phyloP scores from a whole-genome alignment of 2,113 vertebrate genomes.

The Anas platyrhynchos region DNA sequence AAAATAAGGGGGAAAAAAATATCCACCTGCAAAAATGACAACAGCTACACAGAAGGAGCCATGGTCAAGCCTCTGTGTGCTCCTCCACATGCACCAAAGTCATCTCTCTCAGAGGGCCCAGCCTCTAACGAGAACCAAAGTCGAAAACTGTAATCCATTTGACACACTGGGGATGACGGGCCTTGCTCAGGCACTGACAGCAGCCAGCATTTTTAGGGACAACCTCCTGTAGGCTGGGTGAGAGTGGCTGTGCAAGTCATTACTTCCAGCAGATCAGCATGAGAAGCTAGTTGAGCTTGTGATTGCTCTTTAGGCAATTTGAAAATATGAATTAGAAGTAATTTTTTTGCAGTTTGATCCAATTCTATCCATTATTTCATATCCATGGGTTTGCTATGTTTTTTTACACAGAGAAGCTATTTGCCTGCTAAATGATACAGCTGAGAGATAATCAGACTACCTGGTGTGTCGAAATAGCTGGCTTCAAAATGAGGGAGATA shows the following conservation, averaged over 20 bases:
- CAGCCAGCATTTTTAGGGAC: background rate
- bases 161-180: background rate
- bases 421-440: background rate
- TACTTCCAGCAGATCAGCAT: background rate
- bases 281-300: background rate
- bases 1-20: background rate
- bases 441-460: background rate
- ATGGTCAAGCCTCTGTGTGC: background rate
- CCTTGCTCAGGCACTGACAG: background rate
- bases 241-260: background rate
- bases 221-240: background rate
- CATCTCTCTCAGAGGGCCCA: background rate
- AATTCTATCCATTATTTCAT: background rate
- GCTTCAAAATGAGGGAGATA: background rate
- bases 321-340: background rate
- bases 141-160: background rate
- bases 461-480: slow-evolving; percentile 36
- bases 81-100: background rate
- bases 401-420: slow-evolving; percentile 4
- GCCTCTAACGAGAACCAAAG: background rate
- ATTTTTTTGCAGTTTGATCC: background rate
- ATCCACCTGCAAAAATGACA: background rate
- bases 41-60: background rate
- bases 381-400: background rate
- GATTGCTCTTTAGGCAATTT: rapidly evolving